Evolutionary conservation across 2,888 invertebrate genomes (phyloP), one percentile per base, ranked within the genome.

Genomic region (Xiphydria camelus): DNA sequence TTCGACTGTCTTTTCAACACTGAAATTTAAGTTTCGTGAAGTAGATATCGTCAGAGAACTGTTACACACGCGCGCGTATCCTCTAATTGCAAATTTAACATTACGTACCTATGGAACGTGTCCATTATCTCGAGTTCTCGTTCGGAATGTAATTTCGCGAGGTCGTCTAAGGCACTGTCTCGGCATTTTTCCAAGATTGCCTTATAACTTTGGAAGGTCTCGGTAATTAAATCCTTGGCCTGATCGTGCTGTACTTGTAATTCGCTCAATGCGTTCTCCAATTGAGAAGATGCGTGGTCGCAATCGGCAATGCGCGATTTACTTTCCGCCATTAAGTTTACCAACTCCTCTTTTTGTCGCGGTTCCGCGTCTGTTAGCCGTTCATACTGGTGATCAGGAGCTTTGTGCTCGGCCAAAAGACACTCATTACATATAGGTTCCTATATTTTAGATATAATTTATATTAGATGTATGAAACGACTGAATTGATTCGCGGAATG

Each of bases 51-150:
- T n/a, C n/a, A n/a, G n/a, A n/a, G n/a, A n/a, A n/a, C n/a, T n/a
- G n/a, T n/a, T n/a, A n/a, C n/a, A n/a, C n/a, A n/a, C n/a, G n/a
- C n/a, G n/a, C n/a, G n/a, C n/a, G 18, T 7, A 14, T 19, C 7
- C 14, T 44, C 10, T 9, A 0, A 41, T 10, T 15, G 12, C 12
- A 4, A 10, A 29, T 7, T 15, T 2, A 12, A 22, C 7, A 9
- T 15, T 9, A 49, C 52, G 49, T 59, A 77, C 77, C 70, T 85
- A 67, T 90, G 88, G 67, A 88, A 86, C 50, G 89, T 80, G 69
- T 94, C 93, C 93, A 94, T 94, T 22, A 94, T 87, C 73, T 89
- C 87, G 25, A 94, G 80, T 75, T 94, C 94, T 49, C 92, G 84
- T 65, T 89, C 87, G 47, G 88, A 88, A 73, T 95, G 94, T 51